Evolutionary conservation across 2,888 invertebrate genomes (phyloP), one percentile per base, ranked within the genome.

Genomic region (Meteorus cinctellus): DNA sequence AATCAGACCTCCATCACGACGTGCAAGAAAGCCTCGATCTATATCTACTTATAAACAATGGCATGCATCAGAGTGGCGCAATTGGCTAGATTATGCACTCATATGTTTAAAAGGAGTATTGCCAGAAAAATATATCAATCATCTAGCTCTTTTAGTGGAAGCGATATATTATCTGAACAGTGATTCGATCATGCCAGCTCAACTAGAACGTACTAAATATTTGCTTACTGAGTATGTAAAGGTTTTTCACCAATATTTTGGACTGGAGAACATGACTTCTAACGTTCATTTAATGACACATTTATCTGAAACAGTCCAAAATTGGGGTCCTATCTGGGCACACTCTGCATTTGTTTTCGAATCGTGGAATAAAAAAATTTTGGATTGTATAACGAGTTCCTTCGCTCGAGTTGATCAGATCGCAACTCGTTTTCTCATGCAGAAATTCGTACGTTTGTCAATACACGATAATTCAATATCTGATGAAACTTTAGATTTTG

Each of bases 31-130:
- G 60, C 67, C 71, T 1, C 55, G 24, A 60, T n/a, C 34, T 24
- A 66, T 74, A 24, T 36, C 19, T 60, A 14, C 12, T 24, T 41
- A 14, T 27, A 66, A 72, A 51, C 51, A 71, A 34, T 77, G 72
- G 74, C 74, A 74, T 34, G 77, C 77, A n/a, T 55, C 41, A n/a
- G 68, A 74, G 16, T 77, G 72, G 71, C 60, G 74, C 31, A 77
- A 77, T 55, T n/a, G n/a, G n/a, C n/a, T n/a, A n/a, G n/a, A n/a
- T n/a, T n/a, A n/a, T n/a, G n/a, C n/a, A n/a, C n/a, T n/a, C 0
- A 5, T 34, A 36, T 74, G 72, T 51, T 71, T 77, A 31, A 19
- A 36, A 27, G 77, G 67, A 4, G 24, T 71, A 19, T 51, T 74
- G 14, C 60, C 66, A 8, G 59, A 71, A 8, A 36, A 29, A 29